Conservation (phyloP, 2,888 invertebrate species). For the Cyaniris semiargus region DNA sequence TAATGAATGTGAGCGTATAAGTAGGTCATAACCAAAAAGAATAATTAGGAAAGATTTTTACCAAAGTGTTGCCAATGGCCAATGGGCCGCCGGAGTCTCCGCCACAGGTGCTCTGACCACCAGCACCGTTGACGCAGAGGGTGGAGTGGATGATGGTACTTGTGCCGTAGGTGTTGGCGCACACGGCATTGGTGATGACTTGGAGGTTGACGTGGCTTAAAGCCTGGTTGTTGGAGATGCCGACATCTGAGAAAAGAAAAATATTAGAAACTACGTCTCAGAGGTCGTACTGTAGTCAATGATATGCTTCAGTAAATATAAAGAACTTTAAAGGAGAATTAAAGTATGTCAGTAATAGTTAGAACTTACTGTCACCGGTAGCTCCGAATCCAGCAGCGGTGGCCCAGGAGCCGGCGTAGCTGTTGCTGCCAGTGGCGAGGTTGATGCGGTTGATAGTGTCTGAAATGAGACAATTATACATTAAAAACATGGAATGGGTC, state of each 20-base stretch:
- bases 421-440: conserved; percentile 41
- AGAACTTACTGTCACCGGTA: conserved; percentile 42
- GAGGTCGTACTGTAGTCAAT: too few species aligned
- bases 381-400: conserved; percentile 47
- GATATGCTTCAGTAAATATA: too few species aligned
- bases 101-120: conserved; percentile 48
- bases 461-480: conserved; percentile 32
- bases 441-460: conserved; percentile 43
- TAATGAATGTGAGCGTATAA: too few species aligned
- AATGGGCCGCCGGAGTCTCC: conserved; percentile 46
- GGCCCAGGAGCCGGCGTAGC: conserved; percentile 44
- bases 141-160: conserved; percentile 36
- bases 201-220: conserved; percentile 59
- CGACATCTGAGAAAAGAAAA: conserved; percentile 25
- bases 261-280: background rate
- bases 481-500: background rate
- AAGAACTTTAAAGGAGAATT: background rate
- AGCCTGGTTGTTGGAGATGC: conserved; percentile 33
- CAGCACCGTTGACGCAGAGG: conserved; percentile 45
- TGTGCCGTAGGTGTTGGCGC: conserved; percentile 38
- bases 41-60: background rate
- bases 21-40: background rate
- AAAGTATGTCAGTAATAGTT: too few species aligned
- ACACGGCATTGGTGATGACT: conserved; percentile 45
- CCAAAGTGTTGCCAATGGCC: conserved; percentile 35